phyloP scores from a whole-genome alignment of 2,113 vertebrate genomes.

The Peromyscus californicus region DNA sequence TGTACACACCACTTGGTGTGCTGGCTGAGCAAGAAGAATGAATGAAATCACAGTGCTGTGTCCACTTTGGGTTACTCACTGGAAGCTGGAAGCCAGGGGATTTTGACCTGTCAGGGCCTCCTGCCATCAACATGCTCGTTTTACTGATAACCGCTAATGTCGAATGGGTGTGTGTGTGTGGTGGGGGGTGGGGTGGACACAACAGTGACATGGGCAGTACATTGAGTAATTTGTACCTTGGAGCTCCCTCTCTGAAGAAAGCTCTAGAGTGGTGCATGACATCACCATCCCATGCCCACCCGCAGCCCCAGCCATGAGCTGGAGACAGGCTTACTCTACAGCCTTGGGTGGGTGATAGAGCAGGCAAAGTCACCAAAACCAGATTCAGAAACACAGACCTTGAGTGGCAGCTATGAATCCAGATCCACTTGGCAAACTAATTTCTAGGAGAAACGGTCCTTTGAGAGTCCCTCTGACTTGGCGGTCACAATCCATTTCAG shows the following conservation, averaged over 20 bases:
- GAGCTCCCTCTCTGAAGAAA: not conserved
- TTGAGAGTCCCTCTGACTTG: conserved; percentile 16
- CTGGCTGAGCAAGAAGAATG: not conserved
- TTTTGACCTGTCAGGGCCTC: not conserved
- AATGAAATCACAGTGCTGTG: not conserved
- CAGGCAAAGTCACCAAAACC: not conserved
- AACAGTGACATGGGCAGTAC: rapidly evolving
- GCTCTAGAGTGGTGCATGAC: not conserved
- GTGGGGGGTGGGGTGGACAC: too few species aligned
- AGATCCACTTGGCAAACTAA: not conserved
- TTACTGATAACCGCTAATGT: not conserved
- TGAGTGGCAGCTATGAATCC: not conserved
- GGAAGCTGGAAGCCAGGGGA: not conserved
- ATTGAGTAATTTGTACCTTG: rapidly evolving
- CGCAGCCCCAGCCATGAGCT: too few species aligned
- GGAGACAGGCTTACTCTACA: not conserved
- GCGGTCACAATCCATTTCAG: not conserved
- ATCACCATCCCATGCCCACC: too few species aligned
- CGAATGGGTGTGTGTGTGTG: too few species aligned
- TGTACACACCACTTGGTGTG: not conserved
- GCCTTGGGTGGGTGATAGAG: not conserved
- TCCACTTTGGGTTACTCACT: not conserved
- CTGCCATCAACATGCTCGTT: not conserved
- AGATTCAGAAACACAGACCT: not conserved
- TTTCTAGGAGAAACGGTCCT: conserved; percentile 44